Base-by-base conservation (phyloP, 2,888 invertebrate genomes). In the Isoperla grammatica region DNA sequence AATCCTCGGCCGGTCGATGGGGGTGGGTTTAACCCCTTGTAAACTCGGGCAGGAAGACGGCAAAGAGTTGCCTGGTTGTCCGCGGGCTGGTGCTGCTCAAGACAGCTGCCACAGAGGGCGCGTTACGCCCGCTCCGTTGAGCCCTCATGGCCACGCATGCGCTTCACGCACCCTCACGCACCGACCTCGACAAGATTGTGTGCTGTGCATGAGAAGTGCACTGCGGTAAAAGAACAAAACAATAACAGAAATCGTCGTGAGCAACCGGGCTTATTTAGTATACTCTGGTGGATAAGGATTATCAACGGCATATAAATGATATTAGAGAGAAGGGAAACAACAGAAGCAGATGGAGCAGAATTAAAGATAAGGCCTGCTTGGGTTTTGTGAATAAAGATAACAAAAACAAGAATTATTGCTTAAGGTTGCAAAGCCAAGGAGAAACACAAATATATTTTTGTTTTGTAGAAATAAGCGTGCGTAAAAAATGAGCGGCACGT, bases 341-440 rank as follows among this genome's bases (percentile, higher is more conserved):
- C 45, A 11, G 19, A 12, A 53, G 53, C 53, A 37, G 37, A 53
- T 53, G 53, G 53, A 29, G 19, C n/a, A 17, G 17, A 17, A 45
- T 45, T 19, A 2, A 35, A 17, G 53, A 53, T 53, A 53, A 53
- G 39, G 39, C 45, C 45, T 17, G 15, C 45, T 53, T 37, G 8
- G 53, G 53, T 37, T 53, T 53, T 53, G 35, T 50, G 53, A 17
- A 53, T 53, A 53, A 39, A 53, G 53, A 53, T 53, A 53, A 39
- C 53, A 53, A 53, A 53, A 53, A 37, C 37, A 53, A 39, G 39
- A 53, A 39, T 53, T 17, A 39, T 39, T 13, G 39, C 53, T 15
- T 15, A 53, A 53, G 53, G 53, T 53, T 53, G 37, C 17, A 53
- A 53, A 53, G 37, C 37, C 53, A 53, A 37, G 53, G 6, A 17